Conservation (phyloP, 2,888 invertebrate genomes). For the Pheosia tremula region DNA sequence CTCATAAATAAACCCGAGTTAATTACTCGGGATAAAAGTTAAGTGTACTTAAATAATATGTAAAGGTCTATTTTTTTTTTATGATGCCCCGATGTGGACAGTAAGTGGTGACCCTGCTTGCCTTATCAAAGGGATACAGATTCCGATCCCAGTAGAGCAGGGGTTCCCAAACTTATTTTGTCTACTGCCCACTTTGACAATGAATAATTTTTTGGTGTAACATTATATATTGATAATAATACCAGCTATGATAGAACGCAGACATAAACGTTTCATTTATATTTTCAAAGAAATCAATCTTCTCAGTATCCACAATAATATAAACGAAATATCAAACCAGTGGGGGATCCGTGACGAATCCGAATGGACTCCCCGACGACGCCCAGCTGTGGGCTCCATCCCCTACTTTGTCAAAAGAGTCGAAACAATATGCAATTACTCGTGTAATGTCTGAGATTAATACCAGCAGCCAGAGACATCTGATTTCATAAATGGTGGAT, state of each 20-base stretch:
- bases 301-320: background rate
- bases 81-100: too few relatives aligned
- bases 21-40: background rate
- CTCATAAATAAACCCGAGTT: background rate
- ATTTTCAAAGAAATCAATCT: background rate
- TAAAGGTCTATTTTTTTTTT: too few relatives aligned
- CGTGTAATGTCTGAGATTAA: constrained; percentile 32
- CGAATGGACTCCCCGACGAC: background rate
- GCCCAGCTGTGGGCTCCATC: background rate
- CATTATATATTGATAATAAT: too few relatives aligned
- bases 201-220: too few relatives aligned
- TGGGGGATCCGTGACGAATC: background rate
- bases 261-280: too few relatives aligned
- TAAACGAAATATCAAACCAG: background rate
- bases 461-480: constrained; percentile 27
- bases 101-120: too few relatives aligned
- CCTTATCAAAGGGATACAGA: too few relatives aligned
- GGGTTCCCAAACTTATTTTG: too few relatives aligned
- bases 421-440: constrained; percentile 38
- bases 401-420: background rate
- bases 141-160: too few relatives aligned
- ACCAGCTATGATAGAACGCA: too few relatives aligned
- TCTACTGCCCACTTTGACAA: too few relatives aligned
- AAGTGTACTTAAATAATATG: background rate
- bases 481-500: constrained; percentile 21